Conservation (phyloP, 2,113 vertebrate species). For the Ancistrus triradiatus region DNA sequence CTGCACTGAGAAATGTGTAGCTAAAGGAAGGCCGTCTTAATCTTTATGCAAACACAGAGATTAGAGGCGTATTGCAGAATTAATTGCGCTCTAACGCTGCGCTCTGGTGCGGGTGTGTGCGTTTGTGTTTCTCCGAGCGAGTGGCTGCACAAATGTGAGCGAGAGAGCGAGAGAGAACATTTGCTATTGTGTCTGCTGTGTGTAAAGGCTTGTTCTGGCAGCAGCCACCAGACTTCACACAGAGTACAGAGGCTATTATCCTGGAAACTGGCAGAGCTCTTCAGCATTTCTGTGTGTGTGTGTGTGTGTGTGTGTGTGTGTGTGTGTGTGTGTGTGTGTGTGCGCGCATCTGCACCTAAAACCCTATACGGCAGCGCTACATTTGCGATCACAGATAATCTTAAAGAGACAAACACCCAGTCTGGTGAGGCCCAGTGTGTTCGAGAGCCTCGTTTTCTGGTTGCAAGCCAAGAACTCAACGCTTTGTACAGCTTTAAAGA, state of each 20-base stretch:
- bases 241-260: constrained; percentile 30
- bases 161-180: not conserved
- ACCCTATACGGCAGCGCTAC: not conserved
- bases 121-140: constrained; percentile 9
- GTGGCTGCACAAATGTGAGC: not conserved
- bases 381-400: constrained; percentile 3
- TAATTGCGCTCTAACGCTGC: too few relatives aligned
- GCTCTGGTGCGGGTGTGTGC: constrained; percentile 12
- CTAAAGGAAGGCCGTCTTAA: too few relatives aligned
- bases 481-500: not conserved
- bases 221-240: constrained; percentile 26
- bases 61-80: constrained; percentile 18
- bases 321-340: constrained; percentile 14
- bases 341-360: constrained; percentile 1
- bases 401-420: constrained; percentile 8
- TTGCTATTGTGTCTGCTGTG: constrained; percentile 24
- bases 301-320: constrained; percentile 6
- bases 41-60: too few relatives aligned
- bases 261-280: constrained; percentile 24
- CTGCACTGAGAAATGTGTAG: too few relatives aligned
- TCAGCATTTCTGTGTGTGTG: not conserved
- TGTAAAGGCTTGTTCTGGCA: constrained; percentile 36
- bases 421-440: constrained; percentile 8
- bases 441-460: constrained; percentile 13
- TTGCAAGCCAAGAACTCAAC: constrained; percentile 6